Evolutionary conservation across 2,888 invertebrate species (phyloP), one percentile per base, ranked within the genome.

Genomic region (Selenia dentaria): DNA sequence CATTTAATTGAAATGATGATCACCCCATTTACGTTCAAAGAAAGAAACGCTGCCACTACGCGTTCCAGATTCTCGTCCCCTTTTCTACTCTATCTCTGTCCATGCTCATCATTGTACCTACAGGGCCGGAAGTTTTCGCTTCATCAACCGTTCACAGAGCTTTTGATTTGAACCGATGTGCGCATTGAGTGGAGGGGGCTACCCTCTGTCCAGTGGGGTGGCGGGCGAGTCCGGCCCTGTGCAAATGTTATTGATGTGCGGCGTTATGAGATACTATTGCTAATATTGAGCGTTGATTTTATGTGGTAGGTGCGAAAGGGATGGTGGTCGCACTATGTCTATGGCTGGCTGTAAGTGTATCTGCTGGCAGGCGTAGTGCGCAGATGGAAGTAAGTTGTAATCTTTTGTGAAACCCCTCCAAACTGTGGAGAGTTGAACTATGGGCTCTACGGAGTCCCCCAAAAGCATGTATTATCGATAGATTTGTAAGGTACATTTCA

Each of bases 161-260:
- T 73, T 74, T 70, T 71, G 69, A 70, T 74, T 71, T 70, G 67
- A 69, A 70, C 74, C 68, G 73, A 73, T 74, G 78, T 70, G 73
- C 74, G 71, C 74, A 74, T 71, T 71, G 47, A 47, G 47, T 64
- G 62, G 57, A 45, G 53, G 42, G 43, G 49, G 58, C 59, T 51
- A n/a, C 57, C 44, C 39, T 41, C 48, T 55, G 45, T 35, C 48
- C 54, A 45, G 52, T 40, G 28, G 43, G 35, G 43, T 40, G 62
- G 46, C n/a, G 50, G 47, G 22, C 2, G 39, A 32, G 59, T 57
- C 60, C 62, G 62, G 64, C 61, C 61, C 69, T 74, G 70, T 75
- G 75, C 79, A 74, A 76, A 75, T 75, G 74, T 74, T 75, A 75
- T 74, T 71, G 60, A 60, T 60, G 60, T 60, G 57, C 57, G 53